These are phyloP conservation scores for Numida meleagris DNA, from an alignment of 2,113 vertebrate species.

Conservation along the genomic window DNA sequence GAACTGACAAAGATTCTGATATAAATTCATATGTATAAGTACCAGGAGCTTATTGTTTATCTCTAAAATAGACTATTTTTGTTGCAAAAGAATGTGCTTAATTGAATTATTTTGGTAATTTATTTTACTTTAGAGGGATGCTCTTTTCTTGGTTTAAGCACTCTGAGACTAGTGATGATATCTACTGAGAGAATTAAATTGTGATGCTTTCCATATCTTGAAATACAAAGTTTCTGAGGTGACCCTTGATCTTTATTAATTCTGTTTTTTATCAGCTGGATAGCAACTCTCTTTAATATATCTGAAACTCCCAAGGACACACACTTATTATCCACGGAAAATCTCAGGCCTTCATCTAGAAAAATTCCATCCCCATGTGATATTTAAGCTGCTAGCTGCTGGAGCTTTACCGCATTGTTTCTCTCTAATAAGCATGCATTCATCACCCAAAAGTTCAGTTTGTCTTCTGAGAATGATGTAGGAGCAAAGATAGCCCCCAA, in stretches of 20 bases:
- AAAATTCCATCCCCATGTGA: background rate
- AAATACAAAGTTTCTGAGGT: background rate
- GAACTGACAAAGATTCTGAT: background rate
- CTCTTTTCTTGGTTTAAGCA: background rate
- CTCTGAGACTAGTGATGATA: background rate
- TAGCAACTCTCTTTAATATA: background rate
- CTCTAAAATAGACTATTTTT: background rate
- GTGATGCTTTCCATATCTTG: background rate
- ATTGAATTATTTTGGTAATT: background rate
- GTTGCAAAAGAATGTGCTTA: background rate
- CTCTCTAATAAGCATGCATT: conserved; percentile 24
- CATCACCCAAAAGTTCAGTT: conserved; percentile 28
- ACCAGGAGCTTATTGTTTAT: background rate
- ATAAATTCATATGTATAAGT: background rate
- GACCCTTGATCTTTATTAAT: background rate
- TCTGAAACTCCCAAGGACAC: background rate
- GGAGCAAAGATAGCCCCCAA: background rate
- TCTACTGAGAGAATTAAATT: background rate
- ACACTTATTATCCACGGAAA: background rate
- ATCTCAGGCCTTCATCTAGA: background rate
- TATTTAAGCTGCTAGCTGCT: background rate
- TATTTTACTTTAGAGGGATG: background rate
- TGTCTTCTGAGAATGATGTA: conserved; percentile 40
- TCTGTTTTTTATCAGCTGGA: background rate
- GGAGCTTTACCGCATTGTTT: background rate